phyloP scores from a whole-genome alignment of 2,113 vertebrate genomes.

The Bubalus kerabau region DNA sequence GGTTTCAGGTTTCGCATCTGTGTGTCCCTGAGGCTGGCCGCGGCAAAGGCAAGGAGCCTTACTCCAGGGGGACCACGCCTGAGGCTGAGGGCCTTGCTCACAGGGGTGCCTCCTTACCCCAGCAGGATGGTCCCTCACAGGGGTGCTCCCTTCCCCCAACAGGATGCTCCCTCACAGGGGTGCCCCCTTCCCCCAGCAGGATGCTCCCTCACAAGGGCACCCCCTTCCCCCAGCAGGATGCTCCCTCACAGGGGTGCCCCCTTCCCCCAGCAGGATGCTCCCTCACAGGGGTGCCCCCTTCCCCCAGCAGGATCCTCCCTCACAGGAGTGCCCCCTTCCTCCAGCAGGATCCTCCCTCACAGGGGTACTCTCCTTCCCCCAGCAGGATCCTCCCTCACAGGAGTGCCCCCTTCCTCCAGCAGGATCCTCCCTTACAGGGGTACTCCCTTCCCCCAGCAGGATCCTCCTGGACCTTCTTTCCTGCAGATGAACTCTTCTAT shows the following conservation, averaged over 20 bases:
- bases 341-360: background rate
- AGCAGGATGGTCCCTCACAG: background rate
- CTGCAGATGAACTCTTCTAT: background rate
- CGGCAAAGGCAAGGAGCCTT: background rate
- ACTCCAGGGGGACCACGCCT: fast-evolving
- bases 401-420: background rate
- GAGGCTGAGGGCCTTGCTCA: background rate
- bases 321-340: background rate
- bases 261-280: no score
- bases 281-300: background rate
- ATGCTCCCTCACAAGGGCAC: background rate
- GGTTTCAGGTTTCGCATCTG: background rate
- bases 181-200: background rate
- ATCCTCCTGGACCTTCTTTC: background rate
- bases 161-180: background rate
- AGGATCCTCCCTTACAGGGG: background rate
- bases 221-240: background rate
- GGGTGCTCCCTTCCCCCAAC: background rate
- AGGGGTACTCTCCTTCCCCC: background rate
- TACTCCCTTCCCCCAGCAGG: background rate
- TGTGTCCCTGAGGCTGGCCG: background rate
- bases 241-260: background rate
- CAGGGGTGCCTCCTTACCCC: background rate
- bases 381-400: background rate
- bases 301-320: background rate